phyloP scores from a whole-genome alignment of 2,113 vertebrate species.

The Anseranas semipalmata region DNA sequence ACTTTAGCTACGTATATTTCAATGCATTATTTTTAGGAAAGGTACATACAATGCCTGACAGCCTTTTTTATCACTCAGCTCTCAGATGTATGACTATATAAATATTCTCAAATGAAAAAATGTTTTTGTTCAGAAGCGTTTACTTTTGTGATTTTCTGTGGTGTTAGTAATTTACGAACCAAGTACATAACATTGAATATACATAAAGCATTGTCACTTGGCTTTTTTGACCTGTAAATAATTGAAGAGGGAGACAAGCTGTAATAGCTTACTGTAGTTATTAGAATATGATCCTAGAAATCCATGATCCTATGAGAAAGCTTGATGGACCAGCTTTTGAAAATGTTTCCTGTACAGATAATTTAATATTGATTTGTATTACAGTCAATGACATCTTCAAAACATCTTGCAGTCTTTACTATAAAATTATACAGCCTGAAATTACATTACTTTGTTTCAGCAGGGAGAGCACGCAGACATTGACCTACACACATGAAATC shows the following conservation, averaged over 20 bases:
- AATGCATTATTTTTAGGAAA: conserved; percentile 57
- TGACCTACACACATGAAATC: conserved; percentile 67
- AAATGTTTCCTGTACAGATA: conserved; percentile 82
- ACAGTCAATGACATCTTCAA: conserved; percentile 76
- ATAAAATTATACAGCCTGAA: conserved; percentile 73
- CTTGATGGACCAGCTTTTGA: conserved; percentile 77
- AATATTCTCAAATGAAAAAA: conserved; percentile 42
- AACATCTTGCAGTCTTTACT: conserved; percentile 75
- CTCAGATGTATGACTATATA: conserved; percentile 47
- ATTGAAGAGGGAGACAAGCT: conserved; percentile 78
- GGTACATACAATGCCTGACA: conserved; percentile 27
- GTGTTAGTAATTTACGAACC: conserved; percentile 66
- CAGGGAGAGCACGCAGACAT: conserved; percentile 49
- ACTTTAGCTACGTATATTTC: background rate
- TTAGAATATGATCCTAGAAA: conserved; percentile 70
- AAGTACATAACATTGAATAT: conserved; percentile 63
- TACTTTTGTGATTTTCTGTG: conserved; percentile 59
- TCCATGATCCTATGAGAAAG: conserved; percentile 66
- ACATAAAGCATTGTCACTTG: conserved; percentile 69
- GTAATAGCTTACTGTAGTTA: conserved; percentile 75
- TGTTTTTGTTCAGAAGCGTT: conserved; percentile 63
- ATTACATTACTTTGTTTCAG: conserved; percentile 73
- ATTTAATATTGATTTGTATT: conserved; percentile 84
- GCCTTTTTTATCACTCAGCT: conserved; percentile 25
- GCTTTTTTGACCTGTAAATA: conserved; percentile 76